Percentiles rank a stretch among this genome's conserved stretches.
Evolutionary conservation across 2,888 invertebrate genomes (phyloP).

Genomic region (Spodoptera littoralis): DNA sequence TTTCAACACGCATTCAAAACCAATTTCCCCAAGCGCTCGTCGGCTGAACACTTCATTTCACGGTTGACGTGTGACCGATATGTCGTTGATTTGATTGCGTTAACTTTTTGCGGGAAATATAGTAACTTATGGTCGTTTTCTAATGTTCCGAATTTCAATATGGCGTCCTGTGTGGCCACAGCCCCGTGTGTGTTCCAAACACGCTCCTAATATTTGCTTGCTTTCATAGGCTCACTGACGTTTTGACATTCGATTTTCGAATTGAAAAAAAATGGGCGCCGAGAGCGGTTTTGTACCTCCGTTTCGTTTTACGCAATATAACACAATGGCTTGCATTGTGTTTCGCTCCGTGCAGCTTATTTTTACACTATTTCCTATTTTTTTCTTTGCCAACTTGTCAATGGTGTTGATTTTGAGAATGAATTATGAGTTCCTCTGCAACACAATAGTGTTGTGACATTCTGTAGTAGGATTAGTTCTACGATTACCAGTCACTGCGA

Average conservation of each 20-base stretch:
- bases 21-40: conserved; percentile 70
- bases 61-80: conserved; percentile 77
- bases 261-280: conserved; percentile 77
- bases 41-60: conserved; percentile 79
- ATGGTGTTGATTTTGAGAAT: conserved; percentile 80
- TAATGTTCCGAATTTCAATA: conserved; percentile 81
- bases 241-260: conserved; percentile 75
- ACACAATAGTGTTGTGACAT: conserved; percentile 73
- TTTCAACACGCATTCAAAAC: conserved; percentile 65
- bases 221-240: conserved; percentile 83
- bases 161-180: conserved; percentile 84
- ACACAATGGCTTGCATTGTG: conserved; percentile 75
- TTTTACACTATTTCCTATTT: conserved; percentile 76
- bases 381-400: conserved; percentile 74
- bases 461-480: conserved; percentile 62
- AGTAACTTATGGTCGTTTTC: conserved; percentile 73
- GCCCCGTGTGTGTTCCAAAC: conserved; percentile 80
- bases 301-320: conserved; percentile 62
- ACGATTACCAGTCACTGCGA: neutral
- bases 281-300: conserved; percentile 54
- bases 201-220: conserved; percentile 80
- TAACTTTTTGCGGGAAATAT: conserved; percentile 75
- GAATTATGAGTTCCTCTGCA: conserved; percentile 80
- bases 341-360: conserved; percentile 66
- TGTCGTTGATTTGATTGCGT: conserved; percentile 78